These are phyloP conservation scores for Tragelaphus buxtoni DNA, from an alignment of 2,113 vertebrate genomes.

Conservation along the genomic window DNA sequence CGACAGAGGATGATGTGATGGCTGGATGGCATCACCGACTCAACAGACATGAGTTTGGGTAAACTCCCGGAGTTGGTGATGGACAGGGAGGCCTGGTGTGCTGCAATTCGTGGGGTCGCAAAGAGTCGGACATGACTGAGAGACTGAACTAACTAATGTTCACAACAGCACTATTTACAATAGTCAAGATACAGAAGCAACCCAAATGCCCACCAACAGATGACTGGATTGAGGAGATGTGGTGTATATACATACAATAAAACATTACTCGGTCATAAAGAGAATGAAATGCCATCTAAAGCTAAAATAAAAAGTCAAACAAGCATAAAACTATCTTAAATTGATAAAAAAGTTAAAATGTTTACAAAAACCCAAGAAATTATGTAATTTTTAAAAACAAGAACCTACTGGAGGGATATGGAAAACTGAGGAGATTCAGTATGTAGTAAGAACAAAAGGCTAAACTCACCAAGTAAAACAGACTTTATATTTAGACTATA, in stretches of 20 bases:
- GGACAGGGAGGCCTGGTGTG: too few species aligned
- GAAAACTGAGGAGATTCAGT: neutral
- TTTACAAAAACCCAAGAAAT: neutral
- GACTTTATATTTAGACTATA: neutral
- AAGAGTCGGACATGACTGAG: too few species aligned
- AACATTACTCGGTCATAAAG: neutral
- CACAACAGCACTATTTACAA: neutral
- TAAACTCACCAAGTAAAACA: neutral
- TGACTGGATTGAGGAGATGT: neutral
- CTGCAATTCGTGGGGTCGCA: too few species aligned
- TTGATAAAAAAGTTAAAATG: constrained; percentile 39
- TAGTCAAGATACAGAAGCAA: neutral
- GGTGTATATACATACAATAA: neutral
- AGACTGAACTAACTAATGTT: too few species aligned
- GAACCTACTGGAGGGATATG: neutral
- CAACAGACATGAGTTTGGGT: too few species aligned
- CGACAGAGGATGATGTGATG: too few species aligned
- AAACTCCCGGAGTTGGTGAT: too few species aligned
- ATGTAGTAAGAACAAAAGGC: neutral
- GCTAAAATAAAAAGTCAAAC: neutral
- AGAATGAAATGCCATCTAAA: neutral
- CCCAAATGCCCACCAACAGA: neutral
- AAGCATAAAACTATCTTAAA: neutral
- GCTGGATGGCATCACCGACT: too few species aligned
- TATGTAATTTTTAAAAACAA: constrained; percentile 2